Evolutionary conservation across 2,797 vertebrate species (phyloP).

Genomic region (Sandelia bainsii): DNA sequence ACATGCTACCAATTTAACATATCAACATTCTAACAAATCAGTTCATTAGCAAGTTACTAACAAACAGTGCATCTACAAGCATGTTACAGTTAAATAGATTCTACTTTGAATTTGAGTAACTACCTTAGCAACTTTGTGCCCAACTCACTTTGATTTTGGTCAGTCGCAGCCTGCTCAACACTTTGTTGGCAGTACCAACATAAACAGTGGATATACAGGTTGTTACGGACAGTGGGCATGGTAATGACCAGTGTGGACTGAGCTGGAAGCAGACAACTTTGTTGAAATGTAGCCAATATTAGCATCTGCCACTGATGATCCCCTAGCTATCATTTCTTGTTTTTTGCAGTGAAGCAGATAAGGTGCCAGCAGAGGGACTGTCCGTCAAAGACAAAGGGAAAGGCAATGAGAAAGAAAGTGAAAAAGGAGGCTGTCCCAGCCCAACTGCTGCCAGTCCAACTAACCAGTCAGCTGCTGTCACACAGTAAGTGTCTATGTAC

Average conservation of each 20-base stretch:
- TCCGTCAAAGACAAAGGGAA: slow-evolving; percentile 66
- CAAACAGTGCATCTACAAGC: slow-evolving; percentile 54
- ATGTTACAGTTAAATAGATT: slow-evolving; percentile 49
- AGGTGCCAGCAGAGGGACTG: slow-evolving; percentile 64
- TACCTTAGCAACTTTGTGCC: neutral
- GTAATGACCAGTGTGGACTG: slow-evolving; percentile 8
- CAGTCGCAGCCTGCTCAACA: slow-evolving; percentile 9
- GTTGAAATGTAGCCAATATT: neutral
- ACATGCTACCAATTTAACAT: slow-evolving; percentile 32
- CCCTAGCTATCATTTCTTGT: neutral
- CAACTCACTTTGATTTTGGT: slow-evolving; percentile 11
- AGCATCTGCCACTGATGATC: neutral
- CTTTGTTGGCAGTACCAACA: neutral
- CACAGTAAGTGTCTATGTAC: slow-evolving; percentile 63
- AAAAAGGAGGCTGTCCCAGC: slow-evolving; percentile 57
- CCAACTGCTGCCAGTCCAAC: slow-evolving; percentile 55
- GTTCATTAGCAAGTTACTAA: slow-evolving; percentile 66
- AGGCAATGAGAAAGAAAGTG: slow-evolving; percentile 47
- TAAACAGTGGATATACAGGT: slow-evolving; percentile 7
- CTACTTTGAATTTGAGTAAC: neutral
- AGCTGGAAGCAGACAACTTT: slow-evolving; percentile 16
- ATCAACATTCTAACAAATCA: slow-evolving; percentile 63
- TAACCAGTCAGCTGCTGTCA: slow-evolving; percentile 57
- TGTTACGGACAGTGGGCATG: neutral
- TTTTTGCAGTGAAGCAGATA: slow-evolving; percentile 69